Conservation (phyloP, 2,888 invertebrate species). For the Phyto melanocephala region DNA sequence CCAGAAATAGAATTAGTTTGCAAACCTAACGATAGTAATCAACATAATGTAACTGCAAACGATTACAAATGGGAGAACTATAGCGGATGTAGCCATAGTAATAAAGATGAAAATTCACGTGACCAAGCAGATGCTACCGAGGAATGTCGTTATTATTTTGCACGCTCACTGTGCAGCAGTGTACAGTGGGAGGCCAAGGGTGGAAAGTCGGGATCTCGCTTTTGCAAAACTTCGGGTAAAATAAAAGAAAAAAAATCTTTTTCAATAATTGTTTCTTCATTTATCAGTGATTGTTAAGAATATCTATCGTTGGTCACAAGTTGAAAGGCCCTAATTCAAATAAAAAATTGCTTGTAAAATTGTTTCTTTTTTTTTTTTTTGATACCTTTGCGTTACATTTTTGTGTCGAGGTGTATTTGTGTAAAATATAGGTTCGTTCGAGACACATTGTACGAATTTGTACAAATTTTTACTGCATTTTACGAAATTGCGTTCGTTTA, state of each 20-base stretch:
- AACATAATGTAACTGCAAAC: constrained; percentile 69
- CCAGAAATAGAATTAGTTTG: constrained; percentile 75
- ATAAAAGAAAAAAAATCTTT: background rate
- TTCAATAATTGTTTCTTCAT: no score
- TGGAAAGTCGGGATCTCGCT: constrained; percentile 97
- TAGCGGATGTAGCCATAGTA: background rate
- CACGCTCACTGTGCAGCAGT: constrained; percentile 91
- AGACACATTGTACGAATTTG: no score
- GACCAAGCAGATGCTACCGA: constrained; percentile 74
- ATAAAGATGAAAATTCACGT: constrained; percentile 66
- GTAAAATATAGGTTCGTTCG: no score
- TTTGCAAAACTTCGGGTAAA: constrained; percentile 93
- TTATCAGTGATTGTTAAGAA: no score
- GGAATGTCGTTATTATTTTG: constrained; percentile 83
- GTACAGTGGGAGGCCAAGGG: constrained; percentile 96
- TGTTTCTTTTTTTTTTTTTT: background rate
- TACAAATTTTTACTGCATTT: no score
- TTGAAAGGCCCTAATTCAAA: no score
- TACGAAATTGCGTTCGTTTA: no score
- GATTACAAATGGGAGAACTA: constrained; percentile 40
- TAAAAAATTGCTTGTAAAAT: background rate
- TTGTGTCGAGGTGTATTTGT: no score
- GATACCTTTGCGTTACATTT: no score
- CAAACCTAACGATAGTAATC: constrained; percentile 77
- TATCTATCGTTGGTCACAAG: no score